Evolutionary conservation across 1,140 invertebrate species (phyloP).

Genomic region (Ctenoplectra terminalis): DNA sequence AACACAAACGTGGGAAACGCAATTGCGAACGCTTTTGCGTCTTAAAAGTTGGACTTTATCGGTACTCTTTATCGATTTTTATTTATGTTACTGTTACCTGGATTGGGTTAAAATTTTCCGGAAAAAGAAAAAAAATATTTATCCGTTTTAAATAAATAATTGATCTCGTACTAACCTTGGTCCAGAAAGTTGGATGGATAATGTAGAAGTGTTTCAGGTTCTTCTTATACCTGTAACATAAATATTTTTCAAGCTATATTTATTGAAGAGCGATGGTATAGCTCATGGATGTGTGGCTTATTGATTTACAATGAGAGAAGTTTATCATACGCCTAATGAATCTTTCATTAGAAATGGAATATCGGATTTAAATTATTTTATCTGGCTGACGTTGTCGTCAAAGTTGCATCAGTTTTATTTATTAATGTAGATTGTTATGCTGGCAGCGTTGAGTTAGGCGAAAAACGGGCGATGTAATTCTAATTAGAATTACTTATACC

Average conservation of each 20-base stretch:
- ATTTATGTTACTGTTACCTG: background rate
- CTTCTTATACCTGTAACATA: slow-evolving; percentile 95
- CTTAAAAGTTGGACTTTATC: slow-evolving; percentile 12
- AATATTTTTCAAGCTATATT: background rate
- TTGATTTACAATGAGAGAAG: background rate
- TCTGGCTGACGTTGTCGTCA: background rate
- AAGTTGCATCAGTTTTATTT: background rate
- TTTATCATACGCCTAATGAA: too few species aligned
- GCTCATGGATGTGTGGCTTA: background rate
- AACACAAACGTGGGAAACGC: slow-evolving; percentile 49
- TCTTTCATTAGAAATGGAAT: background rate
- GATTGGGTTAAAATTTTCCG: background rate
- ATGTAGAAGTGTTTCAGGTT: slow-evolving; percentile 99
- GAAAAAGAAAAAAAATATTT: too few species aligned
- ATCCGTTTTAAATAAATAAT: too few species aligned
- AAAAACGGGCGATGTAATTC: too few species aligned
- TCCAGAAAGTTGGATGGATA: slow-evolving; percentile 98
- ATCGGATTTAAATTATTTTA: background rate
- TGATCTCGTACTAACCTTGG: slow-evolving; percentile 88
- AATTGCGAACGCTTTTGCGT: slow-evolving; percentile 32
- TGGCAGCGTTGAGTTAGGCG: too few species aligned
- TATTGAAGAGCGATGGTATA: background rate
- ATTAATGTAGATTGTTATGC: too few species aligned
- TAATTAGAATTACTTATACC: background rate
- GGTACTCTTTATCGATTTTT: background rate